phyloP scores from a whole-genome alignment of 2,113 vertebrate genomes.

The Chaetodon auriga region DNA sequence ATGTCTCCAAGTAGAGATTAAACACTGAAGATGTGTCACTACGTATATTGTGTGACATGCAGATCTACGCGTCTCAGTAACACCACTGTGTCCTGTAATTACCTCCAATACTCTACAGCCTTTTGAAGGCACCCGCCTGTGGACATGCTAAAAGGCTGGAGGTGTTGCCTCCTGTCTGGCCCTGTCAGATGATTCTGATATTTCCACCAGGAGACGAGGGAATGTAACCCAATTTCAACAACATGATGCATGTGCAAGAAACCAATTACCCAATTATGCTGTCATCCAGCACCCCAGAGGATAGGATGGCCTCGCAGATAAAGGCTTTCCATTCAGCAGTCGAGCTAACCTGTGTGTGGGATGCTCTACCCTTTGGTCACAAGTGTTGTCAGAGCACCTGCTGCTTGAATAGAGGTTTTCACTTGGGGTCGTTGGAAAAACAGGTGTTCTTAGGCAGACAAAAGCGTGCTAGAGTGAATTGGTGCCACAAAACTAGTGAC shows the following conservation, averaged over 20 bases:
- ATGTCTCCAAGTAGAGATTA: background rate
- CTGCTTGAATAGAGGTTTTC: constrained; percentile 54
- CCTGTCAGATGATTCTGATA: constrained; percentile 77
- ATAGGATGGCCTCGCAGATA: constrained; percentile 72
- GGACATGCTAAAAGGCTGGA: constrained; percentile 63
- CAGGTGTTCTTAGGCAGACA: constrained; percentile 18
- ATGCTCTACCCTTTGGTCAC: constrained; percentile 58
- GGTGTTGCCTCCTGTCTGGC: constrained; percentile 71
- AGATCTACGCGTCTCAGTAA: constrained; percentile 43
- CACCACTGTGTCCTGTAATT: constrained; percentile 66
- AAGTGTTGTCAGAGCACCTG: constrained; percentile 59
- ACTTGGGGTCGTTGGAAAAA: constrained; percentile 19
- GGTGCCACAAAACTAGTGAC: background rate
- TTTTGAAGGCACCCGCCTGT: constrained; percentile 55
- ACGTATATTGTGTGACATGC: constrained; percentile 17
- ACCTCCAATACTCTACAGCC: constrained; percentile 38
- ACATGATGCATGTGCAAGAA: constrained; percentile 83
- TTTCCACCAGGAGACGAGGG: constrained; percentile 71
- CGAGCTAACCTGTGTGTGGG: constrained; percentile 54
- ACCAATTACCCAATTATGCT: constrained; percentile 84
- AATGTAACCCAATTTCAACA: constrained; percentile 81
- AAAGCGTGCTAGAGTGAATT: constrained; percentile 4
- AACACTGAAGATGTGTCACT: constrained; percentile 33
- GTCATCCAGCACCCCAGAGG: constrained; percentile 81
- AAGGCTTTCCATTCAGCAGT: constrained; percentile 72